Evolutionary conservation across 2,797 vertebrate genomes (phyloP), one percentile per base, ranked within the genome.

Genomic region (Schizopygopsis pylzovi): DNA sequence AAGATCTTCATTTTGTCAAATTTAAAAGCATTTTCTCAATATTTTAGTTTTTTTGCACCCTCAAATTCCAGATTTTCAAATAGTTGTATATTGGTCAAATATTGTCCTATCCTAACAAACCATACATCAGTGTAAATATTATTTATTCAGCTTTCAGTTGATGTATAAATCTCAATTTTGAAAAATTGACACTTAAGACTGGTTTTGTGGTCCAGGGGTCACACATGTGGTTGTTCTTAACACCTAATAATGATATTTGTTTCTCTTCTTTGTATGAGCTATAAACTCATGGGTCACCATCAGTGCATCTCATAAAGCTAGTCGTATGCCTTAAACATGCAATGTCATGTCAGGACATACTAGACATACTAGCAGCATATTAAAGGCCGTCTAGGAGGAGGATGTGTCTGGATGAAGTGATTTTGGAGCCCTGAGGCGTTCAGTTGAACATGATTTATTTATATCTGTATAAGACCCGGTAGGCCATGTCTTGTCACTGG

Each of bases 401-500:
- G 65, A 67, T 37, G 65, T 79, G 75, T 84, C 65, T 84, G 63
- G 76, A 33, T 33, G 18, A 41, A 43, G 59, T 43, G 75, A 78
- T 79, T 70, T 59, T 59, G 4, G 49, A 49, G 49, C 22, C 79
- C 59, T 82, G 33, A 22, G 75, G 83, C 52, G 25, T 54, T 87
- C 65, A 61, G 65, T 85, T 45, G 12, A 71, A 76, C 71, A 79
- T 84, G 75, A 86, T 87, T 81, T 81, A 81, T 84, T 68, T 4
- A 80, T 20, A 54, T 81, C 39, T 68, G 41, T 65, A 56, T n/a
- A 71, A 85, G 67, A 84, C 10, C 81, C 15, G 43, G 43, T 76
- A 22, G 45, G 39, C 20, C n/a, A 47, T 85, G 67, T 85, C 76
- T 79, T 61, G 76, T 85, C 76, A 61, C 11, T 2, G 9, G 4